Evolutionary conservation across 2,113 vertebrate species (phyloP).

Genomic region (Columba livia): DNA sequence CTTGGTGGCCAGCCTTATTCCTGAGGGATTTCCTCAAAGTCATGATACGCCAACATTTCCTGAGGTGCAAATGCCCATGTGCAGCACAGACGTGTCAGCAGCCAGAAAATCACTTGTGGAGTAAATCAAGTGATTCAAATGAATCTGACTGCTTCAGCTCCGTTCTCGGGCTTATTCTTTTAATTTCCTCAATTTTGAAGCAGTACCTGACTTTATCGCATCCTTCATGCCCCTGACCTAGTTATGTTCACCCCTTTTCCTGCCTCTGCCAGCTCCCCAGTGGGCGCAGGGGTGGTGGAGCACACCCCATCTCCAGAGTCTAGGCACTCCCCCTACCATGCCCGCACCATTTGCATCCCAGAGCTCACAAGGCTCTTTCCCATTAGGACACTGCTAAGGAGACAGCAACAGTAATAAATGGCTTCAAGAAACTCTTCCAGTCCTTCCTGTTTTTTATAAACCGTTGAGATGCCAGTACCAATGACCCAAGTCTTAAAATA

Average conservation of each 20-base stretch:
- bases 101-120: not conserved
- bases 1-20: not conserved
- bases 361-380: not conserved
- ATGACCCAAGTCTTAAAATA: not conserved
- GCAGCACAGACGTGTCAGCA: not conserved
- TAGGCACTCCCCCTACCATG: not conserved
- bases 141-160: not conserved
- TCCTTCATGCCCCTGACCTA: not conserved
- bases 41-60: not conserved
- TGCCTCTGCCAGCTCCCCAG: rapidly evolving
- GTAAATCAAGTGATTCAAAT: not conserved
- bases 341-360: not conserved
- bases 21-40: rapidly evolving
- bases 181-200: not conserved
- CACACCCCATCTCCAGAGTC: not conserved
- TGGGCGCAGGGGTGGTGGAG: not conserved
- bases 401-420: not conserved
- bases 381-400: not conserved
- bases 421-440: not conserved
- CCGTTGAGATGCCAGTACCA: not conserved
- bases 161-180: not conserved
- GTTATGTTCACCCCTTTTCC: not conserved
- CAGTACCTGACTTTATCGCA: rapidly evolving
- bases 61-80: not conserved
- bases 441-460: not conserved